Evolutionary conservation across 2,113 vertebrate species (phyloP).

Genomic region (Nannospalax galili): DNA sequence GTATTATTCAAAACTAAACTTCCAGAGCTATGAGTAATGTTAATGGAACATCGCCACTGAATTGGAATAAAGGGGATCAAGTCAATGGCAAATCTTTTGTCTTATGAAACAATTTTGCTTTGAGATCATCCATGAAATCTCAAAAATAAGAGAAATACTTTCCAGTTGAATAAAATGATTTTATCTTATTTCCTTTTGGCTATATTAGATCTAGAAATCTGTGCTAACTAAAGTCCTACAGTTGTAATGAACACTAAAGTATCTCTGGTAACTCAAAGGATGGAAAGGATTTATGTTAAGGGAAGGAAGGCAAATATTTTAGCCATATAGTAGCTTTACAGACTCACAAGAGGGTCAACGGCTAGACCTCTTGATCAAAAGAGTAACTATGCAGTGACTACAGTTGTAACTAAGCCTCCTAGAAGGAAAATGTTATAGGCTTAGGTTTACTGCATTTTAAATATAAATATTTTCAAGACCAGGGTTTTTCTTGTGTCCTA

Average conservation of each 20-base stretch:
- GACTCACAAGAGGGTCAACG: neutral
- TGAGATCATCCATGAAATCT: neutral
- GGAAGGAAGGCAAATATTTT: neutral
- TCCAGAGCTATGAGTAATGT: neutral
- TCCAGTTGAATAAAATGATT: neutral
- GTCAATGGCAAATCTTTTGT: conserved; percentile 6
- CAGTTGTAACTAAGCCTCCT: neutral
- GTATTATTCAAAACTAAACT: neutral
- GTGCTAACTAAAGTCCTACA: neutral
- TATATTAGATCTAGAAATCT: neutral
- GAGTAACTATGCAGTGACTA: neutral
- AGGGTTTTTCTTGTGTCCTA: neutral
- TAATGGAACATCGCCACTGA: neutral
- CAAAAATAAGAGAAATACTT: neutral
- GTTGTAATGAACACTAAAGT: neutral
- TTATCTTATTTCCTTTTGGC: neutral
- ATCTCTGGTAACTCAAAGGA: neutral
- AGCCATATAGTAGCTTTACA: neutral
- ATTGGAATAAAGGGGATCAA: neutral
- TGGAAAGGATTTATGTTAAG: neutral
- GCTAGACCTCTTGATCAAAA: neutral
- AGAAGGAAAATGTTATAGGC: neutral
- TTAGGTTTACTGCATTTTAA: neutral
- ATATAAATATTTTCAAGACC: neutral
- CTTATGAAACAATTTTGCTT: neutral